Conservation (phyloP, 2,113 vertebrate species). For the Zeus faber region DNA sequence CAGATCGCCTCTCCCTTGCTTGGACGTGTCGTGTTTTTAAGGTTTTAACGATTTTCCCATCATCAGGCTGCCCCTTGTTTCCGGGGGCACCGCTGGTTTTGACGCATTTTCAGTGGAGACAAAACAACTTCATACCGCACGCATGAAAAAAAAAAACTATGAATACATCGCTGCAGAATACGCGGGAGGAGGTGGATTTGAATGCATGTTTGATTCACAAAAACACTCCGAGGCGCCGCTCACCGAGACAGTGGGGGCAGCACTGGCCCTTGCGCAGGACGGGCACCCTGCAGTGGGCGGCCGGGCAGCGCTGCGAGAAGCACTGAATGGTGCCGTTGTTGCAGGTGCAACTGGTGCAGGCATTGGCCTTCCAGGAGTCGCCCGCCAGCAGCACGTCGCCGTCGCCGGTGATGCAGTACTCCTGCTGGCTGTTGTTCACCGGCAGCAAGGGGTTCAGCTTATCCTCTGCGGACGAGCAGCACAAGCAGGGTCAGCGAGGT, state of each 20-base stretch:
- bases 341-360: constrained; percentile 81
- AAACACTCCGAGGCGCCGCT: too few species aligned
- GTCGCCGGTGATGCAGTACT: constrained; percentile 76
- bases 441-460: constrained; percentile 60
- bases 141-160: background rate
- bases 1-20: too few species aligned
- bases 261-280: constrained; percentile 81
- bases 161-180: too few species aligned
- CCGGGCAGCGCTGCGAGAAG: constrained; percentile 75
- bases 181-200: too few species aligned
- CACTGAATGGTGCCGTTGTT: constrained; percentile 77
- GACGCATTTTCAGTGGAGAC: background rate
- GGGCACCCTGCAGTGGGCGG: constrained; percentile 74
- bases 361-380: constrained; percentile 78
- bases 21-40: too few species aligned
- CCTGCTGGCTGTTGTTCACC: constrained; percentile 67
- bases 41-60: too few species aligned
- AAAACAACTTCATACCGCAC: background rate
- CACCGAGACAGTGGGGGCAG: constrained; percentile 80
- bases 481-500: constrained; percentile 5
- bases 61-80: too few species aligned
- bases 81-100: too few species aligned
- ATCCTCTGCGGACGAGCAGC: constrained; percentile 29
- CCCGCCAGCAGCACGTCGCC: constrained; percentile 76
- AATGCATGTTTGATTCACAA: too few species aligned